Evolutionary conservation across 2,888 invertebrate species (phyloP), one percentile per base, ranked within the genome.

Genomic region (Eilema griseolum): DNA sequence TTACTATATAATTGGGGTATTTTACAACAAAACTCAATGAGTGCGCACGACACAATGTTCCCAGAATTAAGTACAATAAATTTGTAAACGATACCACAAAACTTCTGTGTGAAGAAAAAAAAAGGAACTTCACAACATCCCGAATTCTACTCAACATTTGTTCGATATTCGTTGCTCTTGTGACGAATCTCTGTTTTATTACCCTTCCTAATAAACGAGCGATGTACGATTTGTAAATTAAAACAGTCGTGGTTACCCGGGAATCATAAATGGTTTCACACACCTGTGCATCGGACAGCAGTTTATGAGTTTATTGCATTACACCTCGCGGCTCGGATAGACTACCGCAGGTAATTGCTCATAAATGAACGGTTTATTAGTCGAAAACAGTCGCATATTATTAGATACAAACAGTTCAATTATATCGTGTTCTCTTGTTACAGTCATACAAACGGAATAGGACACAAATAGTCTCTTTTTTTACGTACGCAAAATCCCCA

Each of bases 241-340:
- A 74, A 71, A 74, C 61, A 64, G 66, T 59, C 73, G 64, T 71
- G 31, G 26, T n/a, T 68, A 72, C 64, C 60, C n/a, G 62, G 74
- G 74, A 77, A 73, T 70, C 75, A 74, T 83, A 86, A 81, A 83
- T 74, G 79, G 77, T 81, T 81, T 82, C 74, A 86, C 85, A 89
- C 93, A 93, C 92, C 93, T 93, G 93, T 92, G 89, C 86, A 73
- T 83, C 82, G 87, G 79, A 77, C 85, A 84, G 84, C 87, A 88
- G 90, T 94, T 95, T 95, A 94, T 94, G 90, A 85, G 86, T 94
- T 95, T 94, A 95, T 90, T 86, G 88, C 90, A 92, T 93, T 91
- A 92, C 94, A 93, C 93, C 93, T 94, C 88, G 88, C 84, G 83
- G 87, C 80, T 87, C 86, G 84, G 86, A 89, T 86, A 88, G 89